Evolutionary conservation across 2,797 vertebrate genomes (phyloP).

Genomic region (Hippopotamyrus pictus): DNA sequence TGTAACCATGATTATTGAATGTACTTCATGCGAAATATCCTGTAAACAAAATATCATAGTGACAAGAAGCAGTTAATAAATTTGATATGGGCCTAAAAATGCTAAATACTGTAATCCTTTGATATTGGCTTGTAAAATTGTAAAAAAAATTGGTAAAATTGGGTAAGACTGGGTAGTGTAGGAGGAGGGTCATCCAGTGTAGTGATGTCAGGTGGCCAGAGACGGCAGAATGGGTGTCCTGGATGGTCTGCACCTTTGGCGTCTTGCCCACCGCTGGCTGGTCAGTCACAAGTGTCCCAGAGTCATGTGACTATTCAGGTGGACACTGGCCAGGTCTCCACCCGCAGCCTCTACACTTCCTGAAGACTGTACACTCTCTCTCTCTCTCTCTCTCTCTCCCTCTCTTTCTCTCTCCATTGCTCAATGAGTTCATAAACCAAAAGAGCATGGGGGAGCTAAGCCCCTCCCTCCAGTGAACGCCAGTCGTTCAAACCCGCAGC

Average conservation of each 20-base stretch:
- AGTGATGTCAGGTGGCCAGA: not conserved
- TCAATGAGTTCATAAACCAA: not conserved
- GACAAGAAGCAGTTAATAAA: not conserved
- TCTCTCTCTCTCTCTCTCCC: not conserved
- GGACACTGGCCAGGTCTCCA: not conserved
- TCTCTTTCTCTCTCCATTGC: not conserved
- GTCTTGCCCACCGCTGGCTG: not conserved
- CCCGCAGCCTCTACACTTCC: not conserved
- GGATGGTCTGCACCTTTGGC: not conserved
- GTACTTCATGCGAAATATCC: slow-evolving; percentile 17
- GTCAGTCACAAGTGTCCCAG: not conserved
- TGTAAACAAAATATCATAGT: slow-evolving; percentile 14
- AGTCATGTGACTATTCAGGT: not conserved
- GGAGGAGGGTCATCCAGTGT: not conserved
- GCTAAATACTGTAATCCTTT: not conserved
- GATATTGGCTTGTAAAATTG: not conserved
- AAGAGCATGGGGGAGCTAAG: not conserved
- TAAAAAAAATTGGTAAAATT: not conserved
- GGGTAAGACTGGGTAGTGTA: not conserved
- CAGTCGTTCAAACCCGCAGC: not conserved
- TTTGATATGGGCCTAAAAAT: not conserved
- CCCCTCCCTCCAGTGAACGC: not conserved
- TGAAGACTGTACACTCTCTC: not conserved
- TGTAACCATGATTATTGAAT: slow-evolving; percentile 22
- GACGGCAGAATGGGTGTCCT: no score